Evolutionary conservation across 2,113 vertebrate species (phyloP).

Genomic region (Edolisoma coerulescens): DNA sequence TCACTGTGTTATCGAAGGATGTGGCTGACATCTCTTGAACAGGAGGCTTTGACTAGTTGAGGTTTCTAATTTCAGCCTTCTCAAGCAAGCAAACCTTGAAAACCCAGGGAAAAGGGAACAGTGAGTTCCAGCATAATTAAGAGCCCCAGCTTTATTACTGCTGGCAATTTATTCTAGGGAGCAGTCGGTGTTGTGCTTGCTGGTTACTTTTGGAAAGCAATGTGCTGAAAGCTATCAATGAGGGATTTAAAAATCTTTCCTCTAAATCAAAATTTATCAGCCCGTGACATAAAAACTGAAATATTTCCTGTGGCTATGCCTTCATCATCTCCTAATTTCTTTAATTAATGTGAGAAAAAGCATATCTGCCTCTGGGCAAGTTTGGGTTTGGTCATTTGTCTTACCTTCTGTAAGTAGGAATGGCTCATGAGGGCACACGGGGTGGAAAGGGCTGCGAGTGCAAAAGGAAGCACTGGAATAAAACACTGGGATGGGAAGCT

Average conservation of each 20-base stretch:
- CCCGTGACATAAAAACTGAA: background rate
- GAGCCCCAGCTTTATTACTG: background rate
- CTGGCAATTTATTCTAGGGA: background rate
- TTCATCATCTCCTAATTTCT: constrained; percentile 43
- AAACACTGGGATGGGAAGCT: background rate
- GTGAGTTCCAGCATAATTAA: background rate
- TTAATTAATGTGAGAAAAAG: constrained; percentile 48
- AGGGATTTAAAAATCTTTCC: constrained; percentile 1
- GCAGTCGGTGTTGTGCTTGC: background rate
- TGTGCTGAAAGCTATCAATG: background rate
- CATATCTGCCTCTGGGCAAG: background rate
- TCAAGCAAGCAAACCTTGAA: background rate
- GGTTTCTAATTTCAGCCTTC: background rate
- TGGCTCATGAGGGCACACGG: background rate
- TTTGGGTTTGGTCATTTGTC: constrained; percentile 25
- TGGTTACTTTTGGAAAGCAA: background rate
- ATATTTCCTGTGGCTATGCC: background rate
- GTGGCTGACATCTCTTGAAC: background rate
- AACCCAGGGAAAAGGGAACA: background rate
- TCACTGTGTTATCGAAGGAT: background rate
- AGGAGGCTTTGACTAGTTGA: background rate
- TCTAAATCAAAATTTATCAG: constrained; percentile 24
- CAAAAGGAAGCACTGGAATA: background rate
- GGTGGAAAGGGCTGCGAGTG: background rate
- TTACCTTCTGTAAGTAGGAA: constrained; percentile 1